These are phyloP conservation scores for Limnephilus lunatus DNA, from an alignment of 2,888 invertebrate species.

Conservation along the genomic window DNA sequence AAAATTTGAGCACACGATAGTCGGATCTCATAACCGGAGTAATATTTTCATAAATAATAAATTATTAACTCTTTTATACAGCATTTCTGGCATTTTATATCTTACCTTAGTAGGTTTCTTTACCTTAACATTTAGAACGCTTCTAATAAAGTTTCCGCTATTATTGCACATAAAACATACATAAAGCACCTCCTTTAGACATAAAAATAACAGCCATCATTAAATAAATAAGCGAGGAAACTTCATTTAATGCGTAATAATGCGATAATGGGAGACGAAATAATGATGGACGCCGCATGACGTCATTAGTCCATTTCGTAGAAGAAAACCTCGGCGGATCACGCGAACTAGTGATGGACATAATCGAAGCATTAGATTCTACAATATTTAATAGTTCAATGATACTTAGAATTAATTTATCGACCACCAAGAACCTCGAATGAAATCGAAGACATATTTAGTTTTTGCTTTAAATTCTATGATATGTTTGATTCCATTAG, in stretches of 20 bases:
- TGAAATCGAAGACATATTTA: no score
- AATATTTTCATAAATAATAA: neutral
- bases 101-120: neutral
- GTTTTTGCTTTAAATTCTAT: no score
- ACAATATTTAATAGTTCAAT: neutral
- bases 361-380: neutral
- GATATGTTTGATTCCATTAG: no score
- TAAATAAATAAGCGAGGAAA: neutral
- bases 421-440: no score
- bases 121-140: neutral
- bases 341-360: neutral
- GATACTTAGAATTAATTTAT: neutral
- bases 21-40: neutral
- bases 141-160: neutral
- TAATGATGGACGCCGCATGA: neutral
- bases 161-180: neutral
- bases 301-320: neutral
- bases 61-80: neutral
- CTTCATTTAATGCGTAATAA: neutral
- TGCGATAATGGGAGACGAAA: neutral
- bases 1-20: neutral
- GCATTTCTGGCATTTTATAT: neutral
- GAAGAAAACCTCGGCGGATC: neutral
- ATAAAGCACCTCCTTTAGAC: neutral
- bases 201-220: neutral